Percentiles rank a stretch among this genome's conserved stretches.
phyloP scores from a whole-genome alignment of 2,888 invertebrate genomes.

The Sphecodes monilicornis region DNA sequence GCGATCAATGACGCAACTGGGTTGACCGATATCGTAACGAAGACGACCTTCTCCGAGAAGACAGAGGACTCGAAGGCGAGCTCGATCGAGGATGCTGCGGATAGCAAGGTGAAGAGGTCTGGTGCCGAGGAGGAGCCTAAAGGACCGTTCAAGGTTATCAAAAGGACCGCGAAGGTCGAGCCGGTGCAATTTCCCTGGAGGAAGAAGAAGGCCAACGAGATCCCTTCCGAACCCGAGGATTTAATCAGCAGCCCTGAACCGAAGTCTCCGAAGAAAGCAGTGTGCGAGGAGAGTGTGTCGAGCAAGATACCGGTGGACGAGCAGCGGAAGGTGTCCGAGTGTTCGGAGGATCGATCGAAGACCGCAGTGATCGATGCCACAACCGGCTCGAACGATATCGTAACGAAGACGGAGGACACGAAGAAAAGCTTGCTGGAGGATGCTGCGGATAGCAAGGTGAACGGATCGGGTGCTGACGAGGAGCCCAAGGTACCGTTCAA shows the following conservation, averaged over 20 bases:
- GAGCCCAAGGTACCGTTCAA: neutral
- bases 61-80: neutral
- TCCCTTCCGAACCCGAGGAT: neutral
- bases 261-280: neutral
- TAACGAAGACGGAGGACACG: slow-evolving; percentile 12
- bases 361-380: neutral
- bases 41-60: slow-evolving; percentile 44
- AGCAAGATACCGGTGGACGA: neutral
- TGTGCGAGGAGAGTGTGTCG: neutral
- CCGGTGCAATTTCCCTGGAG: neutral
- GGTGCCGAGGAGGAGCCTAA: neutral
- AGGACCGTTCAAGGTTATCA: neutral
- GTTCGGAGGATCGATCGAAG: neutral
- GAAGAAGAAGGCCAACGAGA: neutral
- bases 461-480: neutral
- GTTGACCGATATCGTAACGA: slow-evolving; percentile 5
- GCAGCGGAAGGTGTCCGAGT: neutral
- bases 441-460: slow-evolving; percentile 5
- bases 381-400: slow-evolving; percentile 2
- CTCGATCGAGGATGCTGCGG: neutral
- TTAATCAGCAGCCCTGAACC: neutral
- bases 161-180: slow-evolving; percentile 1
- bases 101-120: neutral
- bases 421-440: neutral
- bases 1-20: neutral